Base-by-base conservation (phyloP, 2,797 vertebrate genomes). In the Phataginus tetradactyla region DNA sequence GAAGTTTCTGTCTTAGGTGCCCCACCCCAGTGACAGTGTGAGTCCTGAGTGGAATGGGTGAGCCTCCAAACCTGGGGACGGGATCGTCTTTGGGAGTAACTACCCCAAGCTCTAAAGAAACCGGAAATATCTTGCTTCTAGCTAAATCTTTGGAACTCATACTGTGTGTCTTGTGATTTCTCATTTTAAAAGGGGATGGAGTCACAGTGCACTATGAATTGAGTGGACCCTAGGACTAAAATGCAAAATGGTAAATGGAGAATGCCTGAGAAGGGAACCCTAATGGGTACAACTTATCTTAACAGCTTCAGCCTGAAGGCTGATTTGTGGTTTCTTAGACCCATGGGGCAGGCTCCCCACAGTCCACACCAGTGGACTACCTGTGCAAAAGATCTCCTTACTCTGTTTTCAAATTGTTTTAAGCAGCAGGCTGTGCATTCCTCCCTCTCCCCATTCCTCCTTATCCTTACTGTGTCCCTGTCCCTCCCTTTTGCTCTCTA, bases 121-220 rank as follows among this genome's bases (percentile, higher is more conserved):
- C 86, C 53, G 75, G 83, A 84, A 91, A 74, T 85, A 53, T 29
- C 34, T 55, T n/a, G 59, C 29, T 88, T 72, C 81, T 86, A 53
- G 59, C 59, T 51, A 49, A 78, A 85, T 32, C 45, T 34, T 77
- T 68, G 71, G 25, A 53, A 27, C 7, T 55, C 4, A 15, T 57
- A 78, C 37, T 7, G 3, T 15, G 34, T 51, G 34, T 71, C 86
- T 53, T n/a, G 29, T 85, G 72, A 49, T 51, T 84, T 72, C 78
- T 95, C 63, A 77, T 45, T 80, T 64, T 53, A 51, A 86, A 86
- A 59, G 66, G 66, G 78, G 17, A 42, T 85, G 53, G 74, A 68
- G 71, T 93, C 94, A 66, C 53, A 86, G 79, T 57, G 71, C 86
- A 72, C 71, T 37, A 63, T 87, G 87, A 81, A 13, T 34, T 64